A percentile compares a stretch with the other conserved stretches of the same genome.
These are phyloP conservation scores for Polypterus senegalus DNA, from an alignment of 2,113 vertebrate species.

Conservation along the genomic window DNA sequence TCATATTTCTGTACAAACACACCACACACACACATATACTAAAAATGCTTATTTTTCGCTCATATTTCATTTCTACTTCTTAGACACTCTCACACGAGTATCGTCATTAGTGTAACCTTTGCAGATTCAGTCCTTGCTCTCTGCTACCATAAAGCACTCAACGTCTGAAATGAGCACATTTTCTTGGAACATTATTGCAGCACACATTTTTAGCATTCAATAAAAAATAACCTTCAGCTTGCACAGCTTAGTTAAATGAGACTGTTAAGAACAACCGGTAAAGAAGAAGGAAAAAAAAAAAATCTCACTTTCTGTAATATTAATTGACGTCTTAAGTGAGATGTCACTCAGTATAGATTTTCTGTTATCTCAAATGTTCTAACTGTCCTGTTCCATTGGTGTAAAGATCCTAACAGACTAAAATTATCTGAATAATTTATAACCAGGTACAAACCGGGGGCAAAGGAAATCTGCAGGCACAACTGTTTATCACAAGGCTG, in stretches of 20 bases:
- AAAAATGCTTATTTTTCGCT: no score
- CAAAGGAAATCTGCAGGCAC: conserved; percentile 49
- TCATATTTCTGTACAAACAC: no score
- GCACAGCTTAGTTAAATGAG: conserved; percentile 37
- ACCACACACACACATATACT: no score
- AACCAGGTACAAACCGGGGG: conserved; percentile 45
- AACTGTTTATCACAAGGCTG: conserved; percentile 47
- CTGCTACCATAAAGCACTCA: no score
- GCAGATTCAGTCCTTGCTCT: no score
- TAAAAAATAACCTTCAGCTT: conserved; percentile 29
- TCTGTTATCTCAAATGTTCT: conserved; percentile 46
- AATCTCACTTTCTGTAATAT: conserved; percentile 37
- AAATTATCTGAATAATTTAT: conserved; percentile 59
- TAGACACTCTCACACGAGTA: no score
- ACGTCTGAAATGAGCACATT: background rate
- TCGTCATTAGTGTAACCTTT: no score
- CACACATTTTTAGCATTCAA: conserved; percentile 19
- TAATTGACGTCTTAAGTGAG: conserved; percentile 57
- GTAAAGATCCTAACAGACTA: conserved; percentile 8
- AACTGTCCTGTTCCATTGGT: conserved; percentile 38
- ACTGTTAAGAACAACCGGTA: conserved; percentile 29
- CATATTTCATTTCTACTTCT: no score
- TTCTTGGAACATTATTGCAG: conserved; percentile 4
- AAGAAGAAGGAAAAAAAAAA: conserved; percentile 22
- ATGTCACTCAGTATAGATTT: conserved; percentile 58